Evolutionary conservation across 1,140 invertebrate genomes (phyloP).

Genomic region (Pissodes strobi): DNA sequence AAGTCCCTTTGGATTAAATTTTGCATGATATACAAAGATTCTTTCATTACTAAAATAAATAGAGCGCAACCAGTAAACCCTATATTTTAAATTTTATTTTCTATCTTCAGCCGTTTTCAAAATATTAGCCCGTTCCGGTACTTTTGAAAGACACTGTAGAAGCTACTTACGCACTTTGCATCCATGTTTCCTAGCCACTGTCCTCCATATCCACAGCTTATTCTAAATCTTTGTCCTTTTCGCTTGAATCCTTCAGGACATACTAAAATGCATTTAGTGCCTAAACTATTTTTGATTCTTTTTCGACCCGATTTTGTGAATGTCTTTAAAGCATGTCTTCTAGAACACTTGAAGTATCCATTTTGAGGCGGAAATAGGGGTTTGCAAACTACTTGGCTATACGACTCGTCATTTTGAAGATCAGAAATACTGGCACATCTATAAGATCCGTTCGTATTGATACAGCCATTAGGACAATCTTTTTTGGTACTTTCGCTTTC

Average conservation of each 20-base stretch:
- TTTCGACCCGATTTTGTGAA: constrained; percentile 7
- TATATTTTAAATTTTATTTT: neutral
- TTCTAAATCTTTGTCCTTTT: constrained; percentile 10
- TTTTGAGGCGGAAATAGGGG: constrained; percentile 22
- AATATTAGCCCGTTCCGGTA: too few species aligned
- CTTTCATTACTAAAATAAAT: too few species aligned
- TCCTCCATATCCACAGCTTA: constrained; percentile 23
- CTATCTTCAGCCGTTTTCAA: too few species aligned
- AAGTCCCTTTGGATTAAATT: too few species aligned
- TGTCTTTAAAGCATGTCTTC: constrained; percentile 18
- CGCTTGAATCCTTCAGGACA: constrained; percentile 23
- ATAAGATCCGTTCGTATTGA: constrained; percentile 40
- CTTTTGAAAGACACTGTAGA: too few species aligned
- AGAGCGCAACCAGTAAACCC: too few species aligned
- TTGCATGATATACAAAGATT: too few species aligned
- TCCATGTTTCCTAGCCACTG: constrained; percentile 25
- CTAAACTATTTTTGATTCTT: constrained; percentile 26
- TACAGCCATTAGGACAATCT: neutral
- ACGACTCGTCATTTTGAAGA: constrained; percentile 21
- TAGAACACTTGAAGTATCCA: constrained; percentile 33
- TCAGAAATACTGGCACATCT: constrained; percentile 7
- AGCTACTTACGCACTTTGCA: constrained; percentile 22
- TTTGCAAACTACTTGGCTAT: constrained; percentile 14
- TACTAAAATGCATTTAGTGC: constrained; percentile 24
- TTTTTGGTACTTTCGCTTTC: constrained; percentile 20